Percentiles rank a stretch among this genome's conserved stretches.
These are phyloP conservation scores for Butorides virescens DNA, from an alignment of 2,113 vertebrate genomes.

Conservation along the genomic window DNA sequence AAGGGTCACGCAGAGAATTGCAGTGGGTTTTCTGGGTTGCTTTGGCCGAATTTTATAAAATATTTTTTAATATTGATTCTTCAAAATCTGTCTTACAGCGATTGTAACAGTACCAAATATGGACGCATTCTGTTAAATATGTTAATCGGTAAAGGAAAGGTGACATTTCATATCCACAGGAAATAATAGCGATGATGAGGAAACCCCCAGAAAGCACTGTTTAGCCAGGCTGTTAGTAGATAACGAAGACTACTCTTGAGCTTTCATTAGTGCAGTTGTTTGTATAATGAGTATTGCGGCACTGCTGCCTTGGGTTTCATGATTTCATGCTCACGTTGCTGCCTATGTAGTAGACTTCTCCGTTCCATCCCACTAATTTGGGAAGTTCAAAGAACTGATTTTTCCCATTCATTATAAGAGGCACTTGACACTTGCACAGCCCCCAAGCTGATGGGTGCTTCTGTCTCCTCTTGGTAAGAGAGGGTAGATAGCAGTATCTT, in stretches of 20 bases:
- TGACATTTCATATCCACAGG: not conserved
- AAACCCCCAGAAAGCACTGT: not conserved
- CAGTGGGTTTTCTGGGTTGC: not conserved
- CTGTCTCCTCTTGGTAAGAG: not conserved
- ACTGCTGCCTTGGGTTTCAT: not conserved
- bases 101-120: not conserved
- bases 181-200: not conserved
- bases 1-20: not conserved
- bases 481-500: not conserved
- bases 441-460: not conserved
- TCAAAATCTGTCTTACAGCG: not conserved
- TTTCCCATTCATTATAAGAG: not conserved
- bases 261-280: not conserved
- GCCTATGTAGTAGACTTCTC: not conserved
- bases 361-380: not conserved
- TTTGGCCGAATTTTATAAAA: not conserved
- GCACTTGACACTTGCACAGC: accelerated
- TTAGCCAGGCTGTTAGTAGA: not conserved
- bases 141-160: not conserved
- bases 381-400: not conserved
- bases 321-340: not conserved
- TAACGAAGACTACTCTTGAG: not conserved
- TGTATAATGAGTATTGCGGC: not conserved
- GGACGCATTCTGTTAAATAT: not conserved
- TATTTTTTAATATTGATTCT: not conserved